Evolutionary conservation across 1,140 invertebrate genomes (phyloP), one percentile per base, ranked within the genome.

Genomic region (Lucilia cuprina): DNA sequence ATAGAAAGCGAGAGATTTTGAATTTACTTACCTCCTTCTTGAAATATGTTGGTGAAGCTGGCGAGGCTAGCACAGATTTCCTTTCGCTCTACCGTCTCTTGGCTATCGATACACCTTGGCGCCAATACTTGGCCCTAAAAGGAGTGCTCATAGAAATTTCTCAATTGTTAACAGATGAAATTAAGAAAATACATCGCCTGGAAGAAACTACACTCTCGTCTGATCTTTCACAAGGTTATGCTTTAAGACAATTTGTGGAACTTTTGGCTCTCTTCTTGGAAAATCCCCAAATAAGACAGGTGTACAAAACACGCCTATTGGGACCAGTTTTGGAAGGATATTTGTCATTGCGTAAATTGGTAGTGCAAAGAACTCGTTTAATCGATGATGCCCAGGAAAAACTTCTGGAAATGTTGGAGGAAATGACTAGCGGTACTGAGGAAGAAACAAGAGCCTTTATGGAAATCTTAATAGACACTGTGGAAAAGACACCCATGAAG

Each of bases 341-440:
- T 92, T 92, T 99, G 70, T 97, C 97, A 0, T 92, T 99, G 77
- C 92, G 97, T 25, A 94, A 97, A 85, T 93, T 99, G 7, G 96
- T 99, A 14, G 97, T 99, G 78, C 98, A 99, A 91, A 93, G 98
- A 84, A 99, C 98, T 0, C 94, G 98, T 84, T 93, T 98, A 34
- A 98, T 99, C 74, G 98, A 99, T 91, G 98, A 99, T 90, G 98
- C 98, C 2, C 98, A 99, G 92, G 97, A 99, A 89, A 98, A 98
- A 89, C 92, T 99, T 13, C 92, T 99, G 0, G 97, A 98, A 89
- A 93, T 99, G 84, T 92, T 99, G 5, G 98, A 99, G 92, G 97
- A 99, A 91, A 98, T 99, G 95, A 99, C 98, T 1, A 97, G 96
- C 95, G 97, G 97, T 9, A 99, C 97, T 0, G 97, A 99, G 92